Base-by-base conservation (phyloP, 2,797 vertebrate genomes). In the Anguilla pacifica region DNA sequence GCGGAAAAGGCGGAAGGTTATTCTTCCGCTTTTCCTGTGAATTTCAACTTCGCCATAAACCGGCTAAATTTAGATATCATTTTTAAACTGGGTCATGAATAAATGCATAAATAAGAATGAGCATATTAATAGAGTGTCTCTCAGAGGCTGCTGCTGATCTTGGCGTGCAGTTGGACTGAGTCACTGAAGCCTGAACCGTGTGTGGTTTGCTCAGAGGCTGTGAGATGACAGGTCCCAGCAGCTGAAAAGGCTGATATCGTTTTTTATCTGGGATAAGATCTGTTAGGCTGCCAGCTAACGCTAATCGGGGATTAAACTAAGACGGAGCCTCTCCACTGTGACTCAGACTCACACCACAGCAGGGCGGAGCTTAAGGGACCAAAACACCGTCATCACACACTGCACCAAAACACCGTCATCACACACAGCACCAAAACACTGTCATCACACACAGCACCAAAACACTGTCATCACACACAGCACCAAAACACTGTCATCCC, bases 81-180 rank as follows among this genome's bases (percentile, higher is more conserved):
- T 77, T 77, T 39, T 31, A 72, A 72, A 72, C 67, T 72, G 31
- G 67, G 67, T 72, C 67, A 31, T 31, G 28, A 31, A 72, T 72
- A 72, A 72, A 72, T 72, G n/a, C 67, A 72, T 72, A 72, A 72
- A 72, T 72, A 28, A 72, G 67, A 67, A 67, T 67, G 67, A 3
- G n/a, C 2, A 6, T 11, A 72, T 28, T 9, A 72, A 13, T 72
- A 31, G 31, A 72, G 67, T 31, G 67, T 6, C 22, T 67, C 64
- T 67, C 64, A n/a, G 19, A n/a, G 4, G 6, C 64, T 53, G 51
- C 51, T 1, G 51, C 7, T 2, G 55, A 57, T 72, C 67, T 72
- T 3, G 19, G 19, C 19, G 6, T n/a, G 61, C 19, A n/a, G 61
- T 25, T 3, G 11, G 57, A 59, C 11, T 59, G 61, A 64, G 19